These are phyloP conservation scores for Drepana arcuata DNA, from an alignment of 1,140 invertebrate species.

Conservation along the genomic window DNA sequence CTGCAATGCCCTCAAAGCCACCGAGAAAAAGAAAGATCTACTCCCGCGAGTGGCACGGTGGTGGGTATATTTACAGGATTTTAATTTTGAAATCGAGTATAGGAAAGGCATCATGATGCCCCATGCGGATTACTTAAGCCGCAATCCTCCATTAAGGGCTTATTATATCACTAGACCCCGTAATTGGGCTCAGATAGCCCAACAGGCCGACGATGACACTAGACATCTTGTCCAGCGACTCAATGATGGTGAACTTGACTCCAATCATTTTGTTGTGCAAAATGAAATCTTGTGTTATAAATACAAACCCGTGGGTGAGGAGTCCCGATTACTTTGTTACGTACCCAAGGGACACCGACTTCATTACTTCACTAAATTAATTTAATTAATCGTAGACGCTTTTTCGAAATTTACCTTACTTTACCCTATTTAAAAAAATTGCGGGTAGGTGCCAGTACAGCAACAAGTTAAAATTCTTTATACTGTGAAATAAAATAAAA, in stretches of 20 bases:
- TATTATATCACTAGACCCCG: conserved; percentile 5
- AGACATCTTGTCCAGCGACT: not conserved
- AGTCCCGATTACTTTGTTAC: conserved; percentile 4
- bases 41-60: conserved; percentile 22
- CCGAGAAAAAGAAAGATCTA: conserved; percentile 31
- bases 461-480: too few species aligned
- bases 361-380: conserved; percentile 11
- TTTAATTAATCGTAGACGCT: conserved; percentile 12
- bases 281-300: conserved; percentile 5
- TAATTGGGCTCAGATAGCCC: conserved; percentile 13
- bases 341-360: conserved; percentile 8
- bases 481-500: too few species aligned
- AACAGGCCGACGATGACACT: conserved; percentile 11
- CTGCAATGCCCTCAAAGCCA: conserved; percentile 38
- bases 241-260: conserved; percentile 3
- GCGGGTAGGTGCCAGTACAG: too few species aligned
- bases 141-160: conserved; percentile 12
- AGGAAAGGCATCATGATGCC: conserved; percentile 22
- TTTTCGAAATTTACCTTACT: too few species aligned
- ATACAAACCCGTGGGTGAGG: conserved; percentile 1
- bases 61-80: too few species aligned
- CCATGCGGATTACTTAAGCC: conserved; percentile 35
- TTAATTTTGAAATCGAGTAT: conserved; percentile 42
- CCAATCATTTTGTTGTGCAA: conserved; percentile 1
- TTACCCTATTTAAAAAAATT: too few species aligned